Conservation (phyloP, 2,113 vertebrate genomes). For the Hypocryptadius cinnamomeus region DNA sequence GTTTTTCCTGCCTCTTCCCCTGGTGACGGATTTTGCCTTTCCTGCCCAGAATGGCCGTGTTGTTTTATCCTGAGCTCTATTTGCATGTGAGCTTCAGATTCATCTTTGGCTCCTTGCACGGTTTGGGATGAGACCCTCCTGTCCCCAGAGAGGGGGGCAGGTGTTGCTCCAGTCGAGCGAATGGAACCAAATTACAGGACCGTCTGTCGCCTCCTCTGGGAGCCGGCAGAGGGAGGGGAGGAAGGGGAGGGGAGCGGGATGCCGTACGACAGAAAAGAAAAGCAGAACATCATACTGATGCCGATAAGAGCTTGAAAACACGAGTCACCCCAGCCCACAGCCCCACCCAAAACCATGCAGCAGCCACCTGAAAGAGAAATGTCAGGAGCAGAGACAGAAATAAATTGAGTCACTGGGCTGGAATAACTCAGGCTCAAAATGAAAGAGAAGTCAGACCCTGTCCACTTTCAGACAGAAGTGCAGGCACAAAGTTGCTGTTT, state of each 20-base stretch:
- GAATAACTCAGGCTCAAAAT: neutral
- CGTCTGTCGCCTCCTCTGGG: constrained; percentile 92
- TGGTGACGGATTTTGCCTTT: constrained; percentile 40
- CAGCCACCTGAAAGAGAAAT: constrained; percentile 48
- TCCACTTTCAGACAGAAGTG: neutral
- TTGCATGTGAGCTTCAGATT: constrained; percentile 71
- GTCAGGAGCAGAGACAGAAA: neutral
- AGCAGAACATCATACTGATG: constrained; percentile 41
- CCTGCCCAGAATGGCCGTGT: constrained; percentile 1
- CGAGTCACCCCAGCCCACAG: constrained; percentile 31
- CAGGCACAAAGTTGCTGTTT: neutral
- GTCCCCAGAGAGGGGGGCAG: constrained; percentile 96
- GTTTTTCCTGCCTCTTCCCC: constrained; percentile 27
- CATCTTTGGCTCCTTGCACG: constrained; percentile 70
- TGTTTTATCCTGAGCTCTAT: constrained; percentile 33
- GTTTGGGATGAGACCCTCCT: constrained; percentile 74
- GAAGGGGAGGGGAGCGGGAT: constrained; percentile 64
- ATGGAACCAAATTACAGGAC: constrained; percentile 98
- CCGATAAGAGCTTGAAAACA: constrained; percentile 45
- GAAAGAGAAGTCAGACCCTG: neutral
- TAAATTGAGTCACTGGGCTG: neutral
- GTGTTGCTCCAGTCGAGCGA: constrained; percentile 99
- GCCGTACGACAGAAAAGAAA: constrained; percentile 43
- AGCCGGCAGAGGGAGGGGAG: constrained; percentile 78
- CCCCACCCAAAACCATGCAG: constrained; percentile 49